Evolutionary conservation across 2,113 vertebrate genomes (phyloP), one percentile per base, ranked within the genome.

Genomic region (Oreocharis arfaki): DNA sequence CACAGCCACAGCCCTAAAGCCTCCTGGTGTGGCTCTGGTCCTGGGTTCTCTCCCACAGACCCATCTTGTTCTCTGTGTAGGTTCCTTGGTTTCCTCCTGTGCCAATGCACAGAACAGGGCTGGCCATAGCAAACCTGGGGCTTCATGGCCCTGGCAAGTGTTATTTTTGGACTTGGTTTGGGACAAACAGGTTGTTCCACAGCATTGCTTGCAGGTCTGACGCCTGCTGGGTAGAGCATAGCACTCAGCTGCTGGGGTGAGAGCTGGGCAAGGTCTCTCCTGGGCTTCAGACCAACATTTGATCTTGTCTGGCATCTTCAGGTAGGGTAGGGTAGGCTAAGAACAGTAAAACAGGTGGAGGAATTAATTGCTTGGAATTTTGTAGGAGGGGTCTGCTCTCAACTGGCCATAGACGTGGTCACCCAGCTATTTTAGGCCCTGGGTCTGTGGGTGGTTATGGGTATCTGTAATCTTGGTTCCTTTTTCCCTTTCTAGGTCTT

Each of bases 401-500:
- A 77, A 4, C 28, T 74, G 55, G 30, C 42, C 4, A 8, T 1
- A 3, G 22, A 3, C 9, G 67, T 81, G 22, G 52, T 63, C 26
- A 35, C 27, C 8, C 13, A 3, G 15, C 53, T 67, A 19, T 10
- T 84, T 46, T 70, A 73, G 50, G 57, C 15, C n/a, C 10, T n/a
- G 39, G 30, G 21, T 71, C 15, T 5, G 0, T 49, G 35, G 4
- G 12, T 88, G 18, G 3, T 53, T 80, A 19, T 41, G 37, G 18
- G 0, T 27, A 16, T 87, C 33, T 60, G 57, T 95, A 65, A 91
- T 35, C 83, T 89, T 95, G 86, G 14, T 96, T 96, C 28, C 35
- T 94, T 79, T 93, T 95, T 64, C 73, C 84, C 26, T 42, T 81
- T 70, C 52, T 69, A 98, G 98, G 96, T 85, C 52, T 92, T 80